Percentiles rank a stretch among this genome's conserved stretches.
These are phyloP conservation scores for Bos indicus DNA, from an alignment of 2,113 vertebrate genomes.

Conservation along the genomic window DNA sequence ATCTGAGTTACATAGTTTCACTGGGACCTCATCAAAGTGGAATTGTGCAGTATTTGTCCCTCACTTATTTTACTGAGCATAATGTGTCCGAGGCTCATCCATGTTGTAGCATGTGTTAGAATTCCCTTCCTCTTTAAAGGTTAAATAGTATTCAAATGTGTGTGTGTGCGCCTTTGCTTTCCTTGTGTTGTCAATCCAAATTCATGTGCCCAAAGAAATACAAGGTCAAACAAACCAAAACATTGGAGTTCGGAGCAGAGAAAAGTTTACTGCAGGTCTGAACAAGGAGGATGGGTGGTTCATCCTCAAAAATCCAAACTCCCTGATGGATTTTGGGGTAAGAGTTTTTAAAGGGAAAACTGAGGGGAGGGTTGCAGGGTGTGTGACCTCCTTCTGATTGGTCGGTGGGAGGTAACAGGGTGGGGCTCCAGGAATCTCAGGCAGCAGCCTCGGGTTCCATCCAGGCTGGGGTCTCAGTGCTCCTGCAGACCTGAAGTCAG, in stretches of 20 bases:
- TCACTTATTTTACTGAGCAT: too few relatives aligned
- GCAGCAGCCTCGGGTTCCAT: neutral
- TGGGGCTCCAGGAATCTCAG: neutral
- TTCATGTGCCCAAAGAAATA: neutral
- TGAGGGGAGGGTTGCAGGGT: neutral
- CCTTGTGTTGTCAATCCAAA: neutral
- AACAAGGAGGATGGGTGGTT: neutral
- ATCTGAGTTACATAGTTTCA: neutral
- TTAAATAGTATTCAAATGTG: neutral
- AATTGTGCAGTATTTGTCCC: neutral
- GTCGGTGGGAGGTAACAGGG: neutral
- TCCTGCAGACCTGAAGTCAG: neutral
- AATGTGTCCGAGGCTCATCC: too few relatives aligned
- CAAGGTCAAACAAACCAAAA: neutral
- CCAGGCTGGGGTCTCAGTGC: neutral
- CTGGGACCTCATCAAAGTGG: neutral
- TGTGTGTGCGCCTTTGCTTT: accelerated
- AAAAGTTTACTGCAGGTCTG: neutral
- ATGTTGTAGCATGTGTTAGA: accelerated
- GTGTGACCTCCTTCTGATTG: neutral
- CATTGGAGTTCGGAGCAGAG: neutral
- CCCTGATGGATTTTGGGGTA: neutral
- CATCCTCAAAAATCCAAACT: neutral
- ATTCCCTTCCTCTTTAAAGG: neutral
- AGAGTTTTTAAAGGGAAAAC: neutral